Evolutionary conservation across 92 coral and sea anemone genomes (phyloP), one percentile per base, ranked within the genome.

Genomic region (Diadumene lineata): DNA sequence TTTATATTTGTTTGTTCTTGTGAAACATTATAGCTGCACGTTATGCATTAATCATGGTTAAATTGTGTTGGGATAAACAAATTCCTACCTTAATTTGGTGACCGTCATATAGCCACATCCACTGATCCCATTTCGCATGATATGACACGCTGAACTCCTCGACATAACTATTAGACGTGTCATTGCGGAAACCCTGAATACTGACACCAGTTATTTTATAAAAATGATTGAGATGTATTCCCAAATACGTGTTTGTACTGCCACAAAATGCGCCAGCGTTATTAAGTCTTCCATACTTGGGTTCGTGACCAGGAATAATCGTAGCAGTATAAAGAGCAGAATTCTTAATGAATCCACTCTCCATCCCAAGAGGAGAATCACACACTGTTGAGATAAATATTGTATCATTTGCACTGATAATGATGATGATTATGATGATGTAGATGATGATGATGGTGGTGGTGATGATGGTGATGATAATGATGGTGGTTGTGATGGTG

Each of bases 311-410:
- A 30, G 75, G 33, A 2, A 38, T 29, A 34, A 55, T 31, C 34
- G 60, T 61, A 2, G 86, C 56, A 33, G 90, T 56, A 0, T 61
- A 67, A 17, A 85, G 46, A 11, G 66, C 61, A 26, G 31, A 11
- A 63, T 85, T 66, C 21, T 50, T 29, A 61, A 80, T 48, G 27
- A 43, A 34, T 0, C 81, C 77, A 65, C 65, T 81, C 63, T 68
- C 90, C 73, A 70, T 43, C 7, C 90, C 90, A 56, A 80, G 82
- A n/a, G 90, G 82, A 9, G 46, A 60, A 48, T 84, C 80, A 44
- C 88, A 84, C 62, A 38, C 84, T 72, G 28, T 60, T 23, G 21
- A 4, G 7, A 31, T 1, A 33, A 68, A 3, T 6, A 26, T 57
- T 6, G 19, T 57, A 57, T 57, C 19, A 4, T 7, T 57, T 21